phyloP scores from a whole-genome alignment of 2,888 invertebrate genomes.

The Corythucha ciliata region DNA sequence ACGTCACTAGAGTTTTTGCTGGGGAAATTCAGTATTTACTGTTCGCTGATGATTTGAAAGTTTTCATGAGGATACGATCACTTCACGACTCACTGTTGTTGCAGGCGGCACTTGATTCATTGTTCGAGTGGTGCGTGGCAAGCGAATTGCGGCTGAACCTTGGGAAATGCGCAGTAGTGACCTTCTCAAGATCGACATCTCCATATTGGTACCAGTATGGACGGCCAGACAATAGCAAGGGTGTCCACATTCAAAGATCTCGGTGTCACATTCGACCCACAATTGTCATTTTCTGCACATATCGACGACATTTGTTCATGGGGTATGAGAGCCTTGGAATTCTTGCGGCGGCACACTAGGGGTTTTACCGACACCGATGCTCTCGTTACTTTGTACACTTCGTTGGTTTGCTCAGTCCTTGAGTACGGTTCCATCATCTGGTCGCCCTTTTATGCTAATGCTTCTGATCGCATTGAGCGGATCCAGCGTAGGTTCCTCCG shows the following conservation, averaged over 20 bases:
- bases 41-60: not conserved
- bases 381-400: too few species aligned
- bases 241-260: not conserved
- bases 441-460: not conserved
- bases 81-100: not conserved
- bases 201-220: not conserved
- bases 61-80: not conserved
- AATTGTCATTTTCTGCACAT: too few species aligned
- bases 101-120: not conserved
- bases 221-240: not conserved
- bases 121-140: not conserved
- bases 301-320: too few species aligned
- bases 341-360: not conserved
- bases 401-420: constrained; percentile 4
- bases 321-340: not conserved
- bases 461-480: not conserved
- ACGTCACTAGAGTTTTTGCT: not conserved
- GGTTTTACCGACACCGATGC: not conserved
- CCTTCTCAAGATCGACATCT: not conserved
- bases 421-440: constrained; percentile 6
- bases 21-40: not conserved
- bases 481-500: not conserved
- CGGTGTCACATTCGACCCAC: not conserved
- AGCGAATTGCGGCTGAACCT: not conserved
- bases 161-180: not conserved